Evolutionary conservation across 2,888 invertebrate species (phyloP).

Genomic region (Melinopterus prodromus): DNA sequence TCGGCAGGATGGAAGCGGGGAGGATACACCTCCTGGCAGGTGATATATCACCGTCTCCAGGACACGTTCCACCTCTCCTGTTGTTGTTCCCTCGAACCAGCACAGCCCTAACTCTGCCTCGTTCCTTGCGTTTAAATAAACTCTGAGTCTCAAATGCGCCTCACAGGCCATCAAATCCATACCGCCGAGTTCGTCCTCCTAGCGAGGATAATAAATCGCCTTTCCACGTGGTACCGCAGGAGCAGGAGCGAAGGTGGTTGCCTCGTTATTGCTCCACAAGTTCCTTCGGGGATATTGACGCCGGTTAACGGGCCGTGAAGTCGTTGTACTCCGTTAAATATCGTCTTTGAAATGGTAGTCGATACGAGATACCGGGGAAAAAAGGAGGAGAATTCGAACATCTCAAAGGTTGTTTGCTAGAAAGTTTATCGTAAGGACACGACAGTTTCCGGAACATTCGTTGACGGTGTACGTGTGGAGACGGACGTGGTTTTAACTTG

Average conservation of each 20-base stretch:
- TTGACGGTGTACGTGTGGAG: not conserved
- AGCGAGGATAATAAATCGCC: constrained; percentile 26
- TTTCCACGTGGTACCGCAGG: constrained; percentile 26
- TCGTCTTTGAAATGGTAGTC: constrained; percentile 19
- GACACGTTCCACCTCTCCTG: constrained; percentile 4
- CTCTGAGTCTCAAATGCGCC: not conserved
- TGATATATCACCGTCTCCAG: constrained; percentile 42
- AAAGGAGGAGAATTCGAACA: constrained; percentile 16
- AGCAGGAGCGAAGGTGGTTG: constrained; percentile 42
- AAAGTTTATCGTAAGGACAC: not conserved
- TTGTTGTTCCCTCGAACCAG: not conserved
- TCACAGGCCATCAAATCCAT: not conserved
- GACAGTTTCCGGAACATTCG: not conserved
- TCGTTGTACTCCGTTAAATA: constrained; percentile 41
- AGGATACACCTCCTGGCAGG: constrained; percentile 32
- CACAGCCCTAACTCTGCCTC: constrained; percentile 30
- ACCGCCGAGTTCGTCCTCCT: constrained; percentile 13
- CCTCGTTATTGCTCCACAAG: constrained; percentile 40
- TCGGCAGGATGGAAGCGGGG: not conserved
- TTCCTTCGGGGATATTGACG: constrained; percentile 40
- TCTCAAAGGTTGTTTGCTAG: not conserved
- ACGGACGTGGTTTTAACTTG: not conserved
- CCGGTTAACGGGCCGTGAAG: constrained; percentile 44
- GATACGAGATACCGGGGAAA: constrained; percentile 1
- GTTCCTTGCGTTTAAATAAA: constrained; percentile 36